These are phyloP conservation scores for Geopemphigus sp. DNA, from an alignment of 1,140 invertebrate species.

Conservation along the genomic window DNA sequence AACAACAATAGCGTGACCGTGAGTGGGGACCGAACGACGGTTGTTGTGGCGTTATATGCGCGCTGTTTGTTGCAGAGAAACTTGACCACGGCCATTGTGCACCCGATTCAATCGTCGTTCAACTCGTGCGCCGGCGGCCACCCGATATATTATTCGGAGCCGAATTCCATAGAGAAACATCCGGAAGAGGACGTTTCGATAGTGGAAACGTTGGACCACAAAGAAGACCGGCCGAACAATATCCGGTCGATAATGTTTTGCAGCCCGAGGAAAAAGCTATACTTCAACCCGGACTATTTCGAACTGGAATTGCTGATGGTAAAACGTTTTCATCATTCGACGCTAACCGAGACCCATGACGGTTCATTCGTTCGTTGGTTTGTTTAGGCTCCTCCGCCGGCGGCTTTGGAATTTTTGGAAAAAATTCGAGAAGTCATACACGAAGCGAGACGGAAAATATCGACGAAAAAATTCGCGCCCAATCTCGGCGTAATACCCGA, in stretches of 20 bases:
- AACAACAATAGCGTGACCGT: conserved; percentile 27
- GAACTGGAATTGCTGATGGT: conserved; percentile 79
- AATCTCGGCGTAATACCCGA: conserved; percentile 77
- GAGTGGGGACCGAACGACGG: too few species aligned
- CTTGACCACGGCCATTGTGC: conserved; percentile 39
- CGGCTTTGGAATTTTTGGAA: conserved; percentile 78
- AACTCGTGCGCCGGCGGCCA: not conserved
- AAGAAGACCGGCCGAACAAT: conserved; percentile 63
- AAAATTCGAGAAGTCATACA: conserved; percentile 86
- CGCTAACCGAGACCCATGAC: too few species aligned
- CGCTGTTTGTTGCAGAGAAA: conserved; percentile 35
- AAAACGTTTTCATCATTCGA: too few species aligned
- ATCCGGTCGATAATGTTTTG: conserved; percentile 62
- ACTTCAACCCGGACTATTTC: conserved; percentile 85
- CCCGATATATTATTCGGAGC: conserved; percentile 53
- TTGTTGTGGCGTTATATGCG: too few species aligned
- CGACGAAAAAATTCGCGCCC: conserved; percentile 74
- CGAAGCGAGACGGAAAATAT: conserved; percentile 83
- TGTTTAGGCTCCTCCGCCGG: conserved; percentile 76
- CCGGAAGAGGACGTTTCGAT: conserved; percentile 81
- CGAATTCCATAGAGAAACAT: conserved; percentile 66
- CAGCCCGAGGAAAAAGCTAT: conserved; percentile 71
- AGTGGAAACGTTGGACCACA: conserved; percentile 70
- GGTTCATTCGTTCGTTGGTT: too few species aligned
- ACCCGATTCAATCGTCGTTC: conserved; percentile 16